Evolutionary conservation across 2,888 invertebrate genomes (phyloP).

Genomic region (Anodontia alba): DNA sequence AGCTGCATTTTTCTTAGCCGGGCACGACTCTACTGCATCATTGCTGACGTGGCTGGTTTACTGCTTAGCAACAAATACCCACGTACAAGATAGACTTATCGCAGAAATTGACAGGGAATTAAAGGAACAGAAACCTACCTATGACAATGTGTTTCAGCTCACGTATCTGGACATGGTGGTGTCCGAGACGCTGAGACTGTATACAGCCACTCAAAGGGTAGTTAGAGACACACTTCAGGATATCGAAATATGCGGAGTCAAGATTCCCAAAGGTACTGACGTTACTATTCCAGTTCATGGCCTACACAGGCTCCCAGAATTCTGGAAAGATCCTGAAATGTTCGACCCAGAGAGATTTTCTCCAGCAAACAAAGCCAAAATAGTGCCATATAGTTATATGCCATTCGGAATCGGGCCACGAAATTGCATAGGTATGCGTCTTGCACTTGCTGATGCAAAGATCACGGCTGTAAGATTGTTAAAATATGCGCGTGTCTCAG

Average conservation of each 20-base stretch:
- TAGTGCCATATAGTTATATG: constrained; percentile 64
- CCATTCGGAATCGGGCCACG: constrained; percentile 77
- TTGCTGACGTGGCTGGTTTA: constrained; percentile 85
- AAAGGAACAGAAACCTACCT: constrained; percentile 29
- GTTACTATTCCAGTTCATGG: constrained; percentile 55
- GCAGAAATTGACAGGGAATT: constrained; percentile 55
- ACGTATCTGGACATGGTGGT: constrained; percentile 63
- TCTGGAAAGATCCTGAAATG: constrained; percentile 66
- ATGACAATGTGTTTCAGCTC: constrained; percentile 56
- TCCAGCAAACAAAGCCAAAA: constrained; percentile 44
- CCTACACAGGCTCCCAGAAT: constrained; percentile 59
- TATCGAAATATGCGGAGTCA: constrained; percentile 53
- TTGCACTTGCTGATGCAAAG: constrained; percentile 72
- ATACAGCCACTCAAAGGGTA: constrained; percentile 56
- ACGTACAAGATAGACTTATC: constrained; percentile 81
- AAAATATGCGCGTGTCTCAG: constrained; percentile 55
- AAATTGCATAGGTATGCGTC: constrained; percentile 75
- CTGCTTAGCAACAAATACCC: constrained; percentile 84
- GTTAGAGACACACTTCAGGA: constrained; percentile 52
- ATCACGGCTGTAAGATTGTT: constrained; percentile 65
- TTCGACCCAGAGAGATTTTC: constrained; percentile 71
- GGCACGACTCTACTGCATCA: constrained; percentile 86
- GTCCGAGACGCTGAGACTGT: constrained; percentile 63
- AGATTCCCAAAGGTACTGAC: constrained; percentile 60
- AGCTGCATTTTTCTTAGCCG: constrained; percentile 85